Percentiles rank a stretch among this genome's conserved stretches.
Conservation (phyloP, 2,797 vertebrate species). For the Melanogrammus aeglefinus region DNA sequence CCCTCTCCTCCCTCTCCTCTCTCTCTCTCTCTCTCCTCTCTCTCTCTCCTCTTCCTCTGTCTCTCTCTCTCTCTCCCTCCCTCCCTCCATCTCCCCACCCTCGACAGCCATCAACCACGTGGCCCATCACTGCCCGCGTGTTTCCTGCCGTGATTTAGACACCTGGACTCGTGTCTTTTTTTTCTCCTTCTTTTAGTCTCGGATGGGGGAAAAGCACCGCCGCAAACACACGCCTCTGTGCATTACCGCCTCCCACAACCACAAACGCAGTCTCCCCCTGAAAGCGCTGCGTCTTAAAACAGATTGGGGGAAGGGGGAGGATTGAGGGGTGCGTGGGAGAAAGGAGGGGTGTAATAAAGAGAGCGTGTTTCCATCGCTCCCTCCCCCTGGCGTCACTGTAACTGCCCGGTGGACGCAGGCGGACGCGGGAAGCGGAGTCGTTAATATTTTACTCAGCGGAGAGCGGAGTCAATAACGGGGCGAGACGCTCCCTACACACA, state of each 20-base stretch:
- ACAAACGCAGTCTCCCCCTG: too few relatives aligned
- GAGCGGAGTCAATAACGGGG: constrained; percentile 53
- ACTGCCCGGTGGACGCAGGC: too few relatives aligned
- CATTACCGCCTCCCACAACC: too few relatives aligned
- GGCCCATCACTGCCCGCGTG: constrained; percentile 48
- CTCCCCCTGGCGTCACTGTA: constrained; percentile 2
- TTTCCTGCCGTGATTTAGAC: constrained; percentile 64
- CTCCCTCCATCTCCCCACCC: constrained; percentile 63
- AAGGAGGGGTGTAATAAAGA: constrained; percentile 40
- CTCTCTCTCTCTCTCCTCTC: not conserved
- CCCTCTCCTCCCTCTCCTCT: constrained; percentile 21
- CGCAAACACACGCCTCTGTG: not conserved
- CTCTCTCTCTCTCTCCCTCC: not conserved
- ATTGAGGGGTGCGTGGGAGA: constrained; percentile 12
- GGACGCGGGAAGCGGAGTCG: too few relatives aligned
- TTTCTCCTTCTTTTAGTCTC: too few relatives aligned
- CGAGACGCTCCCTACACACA: constrained; percentile 31
- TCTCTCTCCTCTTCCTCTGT: not conserved
- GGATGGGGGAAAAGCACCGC: too few relatives aligned
- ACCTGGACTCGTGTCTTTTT: constrained; percentile 29
- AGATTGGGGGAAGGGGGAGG: not conserved
- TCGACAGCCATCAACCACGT: constrained; percentile 62
- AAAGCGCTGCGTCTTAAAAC: too few relatives aligned
- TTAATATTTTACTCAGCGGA: constrained; percentile 56
- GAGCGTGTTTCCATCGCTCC: constrained; percentile 40